Evolutionary conservation across 2,888 invertebrate genomes (phyloP).

Genomic region (Tyria jacobaeae): DNA sequence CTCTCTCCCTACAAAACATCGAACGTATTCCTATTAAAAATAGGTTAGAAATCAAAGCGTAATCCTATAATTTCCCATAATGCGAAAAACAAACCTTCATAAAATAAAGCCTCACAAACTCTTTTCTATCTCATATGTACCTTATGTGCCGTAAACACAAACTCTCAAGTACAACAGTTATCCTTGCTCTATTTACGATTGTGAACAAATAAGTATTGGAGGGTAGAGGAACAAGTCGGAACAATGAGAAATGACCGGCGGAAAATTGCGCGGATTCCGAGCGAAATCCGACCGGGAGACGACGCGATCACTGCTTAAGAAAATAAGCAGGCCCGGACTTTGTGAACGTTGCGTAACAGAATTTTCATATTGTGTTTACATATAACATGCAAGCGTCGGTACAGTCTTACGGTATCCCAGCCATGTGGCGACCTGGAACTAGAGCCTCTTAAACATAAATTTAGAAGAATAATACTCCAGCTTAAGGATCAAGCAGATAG

Average conservation of each 20-base stretch:
- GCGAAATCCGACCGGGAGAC: conserved; percentile 68
- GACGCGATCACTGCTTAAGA: conserved; percentile 64
- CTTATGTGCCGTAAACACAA: conserved; percentile 64
- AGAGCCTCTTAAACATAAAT: too few species aligned
- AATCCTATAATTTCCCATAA: conserved; percentile 8
- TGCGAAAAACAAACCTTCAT: conserved; percentile 53
- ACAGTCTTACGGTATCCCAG: too few species aligned
- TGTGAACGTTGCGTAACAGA: conserved; percentile 11
- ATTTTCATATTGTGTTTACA: background rate
- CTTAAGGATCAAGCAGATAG: too few species aligned
- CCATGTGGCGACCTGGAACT: too few species aligned
- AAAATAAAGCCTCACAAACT: conserved; percentile 42
- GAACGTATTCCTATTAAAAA: background rate
- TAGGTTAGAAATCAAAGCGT: background rate
- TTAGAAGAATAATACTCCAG: too few species aligned
- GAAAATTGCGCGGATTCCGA: conserved; percentile 82
- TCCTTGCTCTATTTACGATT: conserved; percentile 67
- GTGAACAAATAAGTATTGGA: conserved; percentile 70
- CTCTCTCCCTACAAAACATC: too few species aligned
- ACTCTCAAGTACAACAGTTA: conserved; percentile 55
- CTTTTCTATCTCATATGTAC: conserved; percentile 46
- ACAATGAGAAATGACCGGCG: conserved; percentile 86
- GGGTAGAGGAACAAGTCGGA: conserved; percentile 58
- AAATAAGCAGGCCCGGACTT: conserved; percentile 61
- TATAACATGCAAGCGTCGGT: too few species aligned